Evolutionary conservation across 2,888 invertebrate species (phyloP).

Genomic region (Eledone cirrhosa): DNA sequence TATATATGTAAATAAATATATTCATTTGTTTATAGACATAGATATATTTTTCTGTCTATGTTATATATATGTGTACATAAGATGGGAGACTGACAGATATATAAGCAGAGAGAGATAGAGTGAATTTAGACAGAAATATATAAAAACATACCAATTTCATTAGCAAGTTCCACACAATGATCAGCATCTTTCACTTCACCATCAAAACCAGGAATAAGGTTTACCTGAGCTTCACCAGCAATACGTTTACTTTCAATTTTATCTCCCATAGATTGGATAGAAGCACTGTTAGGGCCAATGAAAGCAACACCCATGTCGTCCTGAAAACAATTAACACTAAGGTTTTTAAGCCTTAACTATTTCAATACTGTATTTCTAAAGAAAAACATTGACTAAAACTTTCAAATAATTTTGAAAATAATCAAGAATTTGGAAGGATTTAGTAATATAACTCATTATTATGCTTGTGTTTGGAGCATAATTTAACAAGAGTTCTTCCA

Average conservation of each 20-base stretch:
- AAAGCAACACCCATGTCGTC: conserved; percentile 71
- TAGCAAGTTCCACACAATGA: conserved; percentile 72
- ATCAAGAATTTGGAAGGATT: no score
- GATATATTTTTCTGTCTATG: no score
- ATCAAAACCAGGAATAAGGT: conserved; percentile 73
- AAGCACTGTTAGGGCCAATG: conserved; percentile 73
- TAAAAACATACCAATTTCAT: conserved; percentile 69
- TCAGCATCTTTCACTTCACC: conserved; percentile 70
- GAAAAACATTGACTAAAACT: neutral
- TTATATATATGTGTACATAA: no score
- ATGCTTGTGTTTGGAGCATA: no score
- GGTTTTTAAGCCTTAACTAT: neutral
- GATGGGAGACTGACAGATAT: no score
- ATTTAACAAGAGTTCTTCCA: no score
- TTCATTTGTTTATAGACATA: no score
- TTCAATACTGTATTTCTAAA: neutral
- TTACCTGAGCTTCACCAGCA: conserved; percentile 73
- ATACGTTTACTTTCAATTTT: conserved; percentile 76
- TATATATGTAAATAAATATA: no score
- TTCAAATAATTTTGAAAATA: no score
- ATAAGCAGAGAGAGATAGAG: no score
- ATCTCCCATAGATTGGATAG: conserved; percentile 76
- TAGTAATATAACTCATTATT: no score
- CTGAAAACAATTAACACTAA: conserved; percentile 51
- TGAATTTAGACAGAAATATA: no score